Base-by-base conservation (phyloP, 2,113 vertebrate species). In the Alligator sinensis region DNA sequence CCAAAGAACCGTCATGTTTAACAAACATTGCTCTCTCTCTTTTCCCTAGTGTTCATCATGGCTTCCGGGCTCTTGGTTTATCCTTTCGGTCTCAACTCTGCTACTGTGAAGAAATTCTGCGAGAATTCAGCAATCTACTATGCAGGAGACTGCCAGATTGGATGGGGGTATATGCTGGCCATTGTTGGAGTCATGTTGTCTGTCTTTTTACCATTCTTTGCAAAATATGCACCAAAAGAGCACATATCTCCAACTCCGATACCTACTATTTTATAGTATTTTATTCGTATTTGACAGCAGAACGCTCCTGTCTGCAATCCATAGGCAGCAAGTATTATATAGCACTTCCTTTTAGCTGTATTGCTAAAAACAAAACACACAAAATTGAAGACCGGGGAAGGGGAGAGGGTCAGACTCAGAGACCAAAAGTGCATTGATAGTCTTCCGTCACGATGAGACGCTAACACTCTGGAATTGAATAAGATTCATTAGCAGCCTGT, bases 151-250 rank as follows among this genome's bases (percentile, higher is more conserved):
- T 99, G 99, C 97, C 99, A 99, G 96, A 99, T 99, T 34, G 99
- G 99, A 90, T 99, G 99, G 99, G 98, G 99, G 66, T 99, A 99
- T 92, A 99, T 99, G 99, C 97, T 99, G 96, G 99, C 99, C 54
- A 99, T 99, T 11, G 99, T 99, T 8, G 99, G 98, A 34, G 99
- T 99, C 92, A 98, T 99, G 99, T 98, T 99, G 95, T 99, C 99
- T 28, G 98, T 99, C 92, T 99, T 99, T 97, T 97, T 99, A 97
- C 99, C 99, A 91, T 99, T 99, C 97, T 99, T 99, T 94, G 99
- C 99, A 96, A 99, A 99, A 98, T 99, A 99, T 90, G 99, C 99
- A 96, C 99, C 99, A 12, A 99, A 99, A 98, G 99, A 99, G 98
- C 98, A 99, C 87, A 97, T 98, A 93, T 99, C 98, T 90, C 99